Evolutionary conservation across 2,888 invertebrate species (phyloP).

Genomic region (Orthosia gracilis): DNA sequence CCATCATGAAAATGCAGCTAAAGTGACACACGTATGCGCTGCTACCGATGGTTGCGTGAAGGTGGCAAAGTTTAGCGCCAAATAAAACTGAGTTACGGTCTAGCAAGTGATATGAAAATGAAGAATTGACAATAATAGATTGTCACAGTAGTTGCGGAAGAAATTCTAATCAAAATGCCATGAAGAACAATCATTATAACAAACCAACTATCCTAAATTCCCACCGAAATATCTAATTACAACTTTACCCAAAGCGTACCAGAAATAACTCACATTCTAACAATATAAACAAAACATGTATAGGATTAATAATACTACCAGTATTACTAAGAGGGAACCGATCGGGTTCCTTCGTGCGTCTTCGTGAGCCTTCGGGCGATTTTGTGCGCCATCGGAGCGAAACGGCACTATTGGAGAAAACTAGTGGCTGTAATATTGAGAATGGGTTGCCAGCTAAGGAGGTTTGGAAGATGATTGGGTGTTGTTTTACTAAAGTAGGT

Average conservation of each 20-base stretch:
- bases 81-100: too few relatives aligned
- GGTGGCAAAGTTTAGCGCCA: too few relatives aligned
- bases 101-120: too few relatives aligned
- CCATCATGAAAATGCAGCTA: too few relatives aligned
- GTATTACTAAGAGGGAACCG: constrained; percentile 23
- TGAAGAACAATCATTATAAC: neutral
- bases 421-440: constrained; percentile 48
- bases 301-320: constrained; percentile 8
- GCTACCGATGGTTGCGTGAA: too few relatives aligned
- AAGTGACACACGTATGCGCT: too few relatives aligned
- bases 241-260: constrained; percentile 1
- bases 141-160: neutral
- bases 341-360: constrained; percentile 37
- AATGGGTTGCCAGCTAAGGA: constrained; percentile 36
- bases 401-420: constrained; percentile 48
- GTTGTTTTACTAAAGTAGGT: constrained; percentile 5
- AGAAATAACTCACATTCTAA: constrained; percentile 19
- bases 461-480: constrained; percentile 4
- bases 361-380: constrained; percentile 58
- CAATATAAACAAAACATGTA: constrained; percentile 25
- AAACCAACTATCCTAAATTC: neutral
- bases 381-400: constrained; percentile 61
- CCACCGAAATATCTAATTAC: neutral
- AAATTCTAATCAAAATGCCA: neutral
- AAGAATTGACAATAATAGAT: too few relatives aligned